Evolutionary conservation across 2,797 vertebrate species (phyloP).

Genomic region (Pampus argenteus): DNA sequence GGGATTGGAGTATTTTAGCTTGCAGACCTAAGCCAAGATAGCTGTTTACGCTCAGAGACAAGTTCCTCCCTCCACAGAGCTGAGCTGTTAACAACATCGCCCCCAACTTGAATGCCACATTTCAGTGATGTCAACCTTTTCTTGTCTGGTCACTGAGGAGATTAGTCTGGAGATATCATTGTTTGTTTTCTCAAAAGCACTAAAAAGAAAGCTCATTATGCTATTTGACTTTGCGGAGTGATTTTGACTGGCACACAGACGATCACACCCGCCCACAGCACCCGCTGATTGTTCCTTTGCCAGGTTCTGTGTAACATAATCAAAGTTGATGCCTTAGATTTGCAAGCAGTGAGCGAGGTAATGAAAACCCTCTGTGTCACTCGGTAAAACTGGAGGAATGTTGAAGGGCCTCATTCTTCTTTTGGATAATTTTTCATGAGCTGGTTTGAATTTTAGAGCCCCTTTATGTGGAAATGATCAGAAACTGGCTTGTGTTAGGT

Average conservation of each 20-base stretch:
- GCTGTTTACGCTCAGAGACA: conserved; percentile 76
- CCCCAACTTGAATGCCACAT: conserved; percentile 50
- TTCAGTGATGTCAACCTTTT: conserved; percentile 39
- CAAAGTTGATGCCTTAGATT: conserved; percentile 72
- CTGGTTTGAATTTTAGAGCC: conserved; percentile 72
- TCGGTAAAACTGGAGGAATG: conserved; percentile 65
- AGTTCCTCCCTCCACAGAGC: conserved; percentile 64
- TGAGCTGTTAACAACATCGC: conserved; percentile 46
- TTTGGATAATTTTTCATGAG: conserved; percentile 74
- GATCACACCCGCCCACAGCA: conserved; percentile 63
- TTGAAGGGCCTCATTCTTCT: conserved; percentile 68
- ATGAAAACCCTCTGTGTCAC: conserved; percentile 79
- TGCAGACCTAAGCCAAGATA: conserved; percentile 61
- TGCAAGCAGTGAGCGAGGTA: conserved; percentile 70
- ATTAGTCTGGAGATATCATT: conserved; percentile 2
- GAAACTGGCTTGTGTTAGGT: conserved; percentile 41
- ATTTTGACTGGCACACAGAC: conserved; percentile 68
- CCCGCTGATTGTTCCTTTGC: conserved; percentile 70
- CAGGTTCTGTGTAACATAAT: conserved; percentile 74
- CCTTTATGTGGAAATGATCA: conserved; percentile 69
- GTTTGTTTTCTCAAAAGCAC: conserved; percentile 40
- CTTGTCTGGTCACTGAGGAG: neutral
- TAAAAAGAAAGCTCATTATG: conserved; percentile 52
- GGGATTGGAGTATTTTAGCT: conserved; percentile 60
- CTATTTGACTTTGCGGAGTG: conserved; percentile 58